These are phyloP conservation scores for Liodrosophila aerea DNA, from an alignment of 2,888 invertebrate genomes.

Conservation along the genomic window DNA sequence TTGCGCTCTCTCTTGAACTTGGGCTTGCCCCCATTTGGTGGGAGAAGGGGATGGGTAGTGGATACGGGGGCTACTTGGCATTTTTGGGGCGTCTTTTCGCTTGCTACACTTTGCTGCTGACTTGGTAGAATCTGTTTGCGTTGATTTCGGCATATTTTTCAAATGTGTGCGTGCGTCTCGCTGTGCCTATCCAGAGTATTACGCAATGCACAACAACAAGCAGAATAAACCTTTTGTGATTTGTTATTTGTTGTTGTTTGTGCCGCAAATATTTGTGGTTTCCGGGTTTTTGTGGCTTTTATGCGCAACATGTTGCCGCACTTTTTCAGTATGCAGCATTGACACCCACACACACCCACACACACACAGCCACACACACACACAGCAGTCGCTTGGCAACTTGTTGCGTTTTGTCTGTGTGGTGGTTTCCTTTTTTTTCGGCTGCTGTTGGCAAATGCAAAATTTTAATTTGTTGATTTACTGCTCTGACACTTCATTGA, in stretches of 20 bases:
- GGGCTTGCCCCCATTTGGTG: no score
- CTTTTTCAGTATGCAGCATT: conserved; percentile 35
- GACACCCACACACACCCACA: conserved; percentile 32
- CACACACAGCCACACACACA: conserved; percentile 12
- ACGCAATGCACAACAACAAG: conserved; percentile 47
- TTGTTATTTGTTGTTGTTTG: conserved; percentile 45
- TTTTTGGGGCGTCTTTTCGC: conserved; percentile 7
- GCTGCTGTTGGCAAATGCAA: conserved; percentile 38
- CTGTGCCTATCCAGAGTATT: conserved; percentile 46
- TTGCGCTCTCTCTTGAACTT: not conserved
- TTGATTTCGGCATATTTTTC: conserved; percentile 78
- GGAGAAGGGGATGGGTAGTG: no score
- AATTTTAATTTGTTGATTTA: conserved; percentile 70
- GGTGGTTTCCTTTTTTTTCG: conserved; percentile 29
- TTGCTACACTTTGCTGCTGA: conserved; percentile 52
- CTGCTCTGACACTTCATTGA: conserved; percentile 50
- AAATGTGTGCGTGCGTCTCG: conserved; percentile 56
- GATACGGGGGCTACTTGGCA: not conserved
- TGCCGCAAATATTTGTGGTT: conserved; percentile 75
- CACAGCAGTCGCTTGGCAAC: conserved; percentile 31
- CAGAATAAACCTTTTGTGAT: conserved; percentile 15
- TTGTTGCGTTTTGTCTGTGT: conserved; percentile 43
- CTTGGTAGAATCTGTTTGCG: conserved; percentile 77
- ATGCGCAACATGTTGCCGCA: conserved; percentile 65
- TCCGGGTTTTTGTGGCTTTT: conserved; percentile 71